phyloP scores from a whole-genome alignment of 2,113 vertebrate genomes.

The Chunga burmeisteri region DNA sequence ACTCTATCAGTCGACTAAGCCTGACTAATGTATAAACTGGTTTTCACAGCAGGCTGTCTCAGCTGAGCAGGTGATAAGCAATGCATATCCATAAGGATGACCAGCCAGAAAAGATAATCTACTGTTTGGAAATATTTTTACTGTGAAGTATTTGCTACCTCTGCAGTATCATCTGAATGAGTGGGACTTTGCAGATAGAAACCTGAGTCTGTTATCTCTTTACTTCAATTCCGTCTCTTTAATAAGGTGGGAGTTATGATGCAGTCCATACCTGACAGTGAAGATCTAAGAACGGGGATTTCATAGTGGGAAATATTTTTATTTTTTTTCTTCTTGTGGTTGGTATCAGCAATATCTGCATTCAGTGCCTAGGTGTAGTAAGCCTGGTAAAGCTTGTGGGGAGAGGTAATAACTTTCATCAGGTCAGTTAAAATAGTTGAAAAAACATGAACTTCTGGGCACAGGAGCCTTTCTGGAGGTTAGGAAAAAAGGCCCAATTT shows the following conservation, averaged over 20 bases:
- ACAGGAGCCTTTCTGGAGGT: not conserved
- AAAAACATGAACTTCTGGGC: not conserved
- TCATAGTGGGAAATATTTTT: not conserved
- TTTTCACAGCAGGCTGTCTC: conserved; percentile 3
- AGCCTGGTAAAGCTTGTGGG: not conserved
- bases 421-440: not conserved
- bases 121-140: conserved; percentile 28
- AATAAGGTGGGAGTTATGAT: conserved; percentile 16
- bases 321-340: not conserved
- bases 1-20: conserved; percentile 8
- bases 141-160: conserved; percentile 25
- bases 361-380: not conserved
- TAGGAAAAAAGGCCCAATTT: not conserved
- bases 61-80: conserved; percentile 33
- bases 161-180: not conserved
- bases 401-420: not conserved
- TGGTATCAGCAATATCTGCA: not conserved
- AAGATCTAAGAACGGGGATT: not conserved
- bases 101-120: conserved; percentile 20
- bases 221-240: not conserved
- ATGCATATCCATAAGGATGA: not conserved
- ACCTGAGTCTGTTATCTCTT: not conserved
- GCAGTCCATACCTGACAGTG: not conserved
- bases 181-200: not conserved
- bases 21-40: conserved; percentile 59